Conservation (phyloP, 2,113 vertebrate genomes). For the Misgurnus mizolepis region DNA sequence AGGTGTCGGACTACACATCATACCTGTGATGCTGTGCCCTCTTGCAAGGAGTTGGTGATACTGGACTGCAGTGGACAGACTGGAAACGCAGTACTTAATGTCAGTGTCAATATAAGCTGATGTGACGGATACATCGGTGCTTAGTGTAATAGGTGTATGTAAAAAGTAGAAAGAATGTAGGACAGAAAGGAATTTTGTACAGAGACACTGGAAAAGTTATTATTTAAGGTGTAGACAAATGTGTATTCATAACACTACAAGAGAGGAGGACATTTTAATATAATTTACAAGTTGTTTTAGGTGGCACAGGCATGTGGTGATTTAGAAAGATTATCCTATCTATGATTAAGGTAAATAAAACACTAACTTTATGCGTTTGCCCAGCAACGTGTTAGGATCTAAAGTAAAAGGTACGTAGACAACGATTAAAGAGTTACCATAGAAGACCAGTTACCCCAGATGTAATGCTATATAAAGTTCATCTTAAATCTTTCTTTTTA, state of each 20-base stretch:
- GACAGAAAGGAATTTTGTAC: not conserved
- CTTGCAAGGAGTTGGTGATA: not conserved
- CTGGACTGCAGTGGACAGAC: not conserved
- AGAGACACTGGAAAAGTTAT: not conserved
- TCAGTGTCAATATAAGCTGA: conserved; percentile 15
- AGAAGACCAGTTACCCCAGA: not conserved
- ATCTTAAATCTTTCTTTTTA: not conserved
- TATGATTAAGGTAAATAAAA: not conserved
- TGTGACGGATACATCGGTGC: not conserved
- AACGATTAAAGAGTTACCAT: not conserved
- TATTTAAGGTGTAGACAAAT: not conserved
- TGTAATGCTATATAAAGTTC: not conserved
- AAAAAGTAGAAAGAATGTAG: not conserved
- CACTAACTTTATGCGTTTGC: conserved; percentile 40
- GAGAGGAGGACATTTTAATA: not conserved
- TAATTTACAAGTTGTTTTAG: not conserved
- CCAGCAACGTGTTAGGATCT: conserved; percentile 13
- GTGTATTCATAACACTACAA: conserved; percentile 5
- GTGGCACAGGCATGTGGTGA: not conserved
- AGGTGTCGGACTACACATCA: conserved; percentile 25
- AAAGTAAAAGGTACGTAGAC: conserved; percentile 22
- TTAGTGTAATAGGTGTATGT: not conserved
- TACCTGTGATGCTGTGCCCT: not conserved
- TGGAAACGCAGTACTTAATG: not conserved
- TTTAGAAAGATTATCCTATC: not conserved